Conservation (phyloP, 2,113 vertebrate species). For the Ictidomys tridecemlineatus region DNA sequence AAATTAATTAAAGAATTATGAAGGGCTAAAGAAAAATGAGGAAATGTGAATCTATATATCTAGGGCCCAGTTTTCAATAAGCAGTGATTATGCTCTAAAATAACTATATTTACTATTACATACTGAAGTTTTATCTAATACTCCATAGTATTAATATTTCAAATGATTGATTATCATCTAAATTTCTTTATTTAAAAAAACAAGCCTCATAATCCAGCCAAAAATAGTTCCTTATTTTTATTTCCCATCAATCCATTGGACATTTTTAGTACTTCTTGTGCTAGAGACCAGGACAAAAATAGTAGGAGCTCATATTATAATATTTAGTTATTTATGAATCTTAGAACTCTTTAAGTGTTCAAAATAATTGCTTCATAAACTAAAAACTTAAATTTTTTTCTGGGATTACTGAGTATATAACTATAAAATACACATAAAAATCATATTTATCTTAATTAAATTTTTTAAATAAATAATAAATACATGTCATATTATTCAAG, state of each 20-base stretch:
- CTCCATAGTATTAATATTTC: constrained; percentile 50
- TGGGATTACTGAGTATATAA: background rate
- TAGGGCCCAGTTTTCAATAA: constrained; percentile 38
- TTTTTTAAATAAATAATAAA: background rate
- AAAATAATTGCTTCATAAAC: constrained; percentile 51
- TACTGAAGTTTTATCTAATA: constrained; percentile 38
- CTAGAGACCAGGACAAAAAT: constrained; percentile 57
- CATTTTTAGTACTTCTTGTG: constrained; percentile 65
- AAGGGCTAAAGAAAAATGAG: background rate
- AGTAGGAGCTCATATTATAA: constrained; percentile 26
- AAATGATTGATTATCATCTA: constrained; percentile 9
- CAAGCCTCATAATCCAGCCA: background rate
- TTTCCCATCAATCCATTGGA: constrained; percentile 65
- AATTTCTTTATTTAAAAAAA: constrained; percentile 65
- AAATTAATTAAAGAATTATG: background rate
- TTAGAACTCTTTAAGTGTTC: background rate
- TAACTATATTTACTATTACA: constrained; percentile 36
- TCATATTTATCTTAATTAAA: background rate
- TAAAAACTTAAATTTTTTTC: background rate
- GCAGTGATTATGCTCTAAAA: background rate
- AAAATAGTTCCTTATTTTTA: constrained; percentile 69
- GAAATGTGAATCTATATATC: constrained; percentile 21
- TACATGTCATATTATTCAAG: constrained; percentile 24
- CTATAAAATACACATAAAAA: constrained; percentile 35
- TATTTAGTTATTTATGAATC: constrained; percentile 49